phyloP scores from a whole-genome alignment of 2,797 vertebrate species.

The Malacoctenus gilli region DNA sequence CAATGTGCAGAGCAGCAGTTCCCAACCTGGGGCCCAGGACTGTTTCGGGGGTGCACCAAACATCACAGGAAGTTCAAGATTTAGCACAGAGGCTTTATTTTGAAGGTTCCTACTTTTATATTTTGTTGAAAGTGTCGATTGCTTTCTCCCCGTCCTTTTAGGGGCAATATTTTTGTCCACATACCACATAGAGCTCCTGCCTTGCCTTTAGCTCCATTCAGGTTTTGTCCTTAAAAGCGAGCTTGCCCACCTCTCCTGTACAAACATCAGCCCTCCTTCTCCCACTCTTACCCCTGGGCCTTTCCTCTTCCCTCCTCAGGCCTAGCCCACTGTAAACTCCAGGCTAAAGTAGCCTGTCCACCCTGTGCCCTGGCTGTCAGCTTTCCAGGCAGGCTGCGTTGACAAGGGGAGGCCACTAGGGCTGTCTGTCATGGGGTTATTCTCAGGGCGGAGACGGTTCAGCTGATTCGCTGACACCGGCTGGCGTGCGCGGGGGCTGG shows the following conservation, averaged over 20 bases:
- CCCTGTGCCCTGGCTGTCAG: conserved; percentile 82
- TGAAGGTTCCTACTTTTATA: conserved; percentile 2
- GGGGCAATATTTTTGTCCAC: no score
- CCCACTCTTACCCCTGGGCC: conserved; percentile 43
- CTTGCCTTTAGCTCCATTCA: conserved; percentile 7
- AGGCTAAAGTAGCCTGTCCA: conserved; percentile 74
- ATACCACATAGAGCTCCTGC: no score
- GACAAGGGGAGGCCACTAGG: conserved; percentile 80
- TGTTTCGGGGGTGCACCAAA: no score
- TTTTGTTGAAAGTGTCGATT: no score
- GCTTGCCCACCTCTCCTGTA: conserved; percentile 12
- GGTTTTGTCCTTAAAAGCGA: conserved; percentile 15
- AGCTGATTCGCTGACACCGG: conserved; percentile 82
- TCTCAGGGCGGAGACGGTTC: conserved; percentile 82
- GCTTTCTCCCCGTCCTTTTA: conserved; percentile 6
- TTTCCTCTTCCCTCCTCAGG: conserved; percentile 51
- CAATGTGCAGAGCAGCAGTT: no score
- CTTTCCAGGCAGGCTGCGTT: conserved; percentile 76
- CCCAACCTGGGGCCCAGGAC: no score
- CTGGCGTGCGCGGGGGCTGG: conserved; percentile 72
- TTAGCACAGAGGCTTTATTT: no score
- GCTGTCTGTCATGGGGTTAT: conserved; percentile 84
- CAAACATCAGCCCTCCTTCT: conserved; percentile 29
- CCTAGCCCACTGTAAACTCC: conserved; percentile 56
- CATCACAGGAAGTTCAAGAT: no score